phyloP scores from a whole-genome alignment of 2,113 vertebrate species.

The Lampris incognitus region DNA sequence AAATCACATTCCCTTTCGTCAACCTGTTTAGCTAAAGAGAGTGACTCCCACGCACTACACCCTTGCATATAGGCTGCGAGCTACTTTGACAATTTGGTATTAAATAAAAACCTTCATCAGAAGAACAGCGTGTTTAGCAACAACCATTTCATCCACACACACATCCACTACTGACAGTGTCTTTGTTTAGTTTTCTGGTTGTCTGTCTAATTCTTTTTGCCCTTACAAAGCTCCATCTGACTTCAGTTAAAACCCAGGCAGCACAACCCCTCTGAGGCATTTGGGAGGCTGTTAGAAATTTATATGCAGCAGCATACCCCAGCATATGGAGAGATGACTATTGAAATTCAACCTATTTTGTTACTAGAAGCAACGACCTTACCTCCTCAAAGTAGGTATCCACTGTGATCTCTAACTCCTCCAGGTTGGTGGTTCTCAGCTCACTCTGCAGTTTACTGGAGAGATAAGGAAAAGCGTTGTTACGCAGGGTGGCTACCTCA shows the following conservation, averaged over 20 bases:
- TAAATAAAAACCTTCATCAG: too few relatives aligned
- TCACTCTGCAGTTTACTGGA: slow-evolving; percentile 90
- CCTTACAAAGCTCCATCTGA: neutral
- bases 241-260: neutral
- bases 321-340: neutral
- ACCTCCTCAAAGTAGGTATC: slow-evolving; percentile 93
- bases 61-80: too few relatives aligned
- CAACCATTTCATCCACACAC: too few relatives aligned
- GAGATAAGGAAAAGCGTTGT: neutral
- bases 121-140: too few relatives aligned
- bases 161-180: too few relatives aligned
- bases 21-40: too few relatives aligned
- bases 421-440: slow-evolving; percentile 85
- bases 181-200: neutral
- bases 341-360: neutral
- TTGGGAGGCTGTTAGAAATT: neutral
- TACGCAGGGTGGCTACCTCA: neutral
- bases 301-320: neutral
- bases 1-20: too few relatives aligned
- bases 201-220: neutral
- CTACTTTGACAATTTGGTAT: too few relatives aligned
- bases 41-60: too few relatives aligned
- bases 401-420: slow-evolving; percentile 90
- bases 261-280: too few relatives aligned
- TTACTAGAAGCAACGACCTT: neutral